Base-by-base conservation (phyloP, 2,113 vertebrate genomes). In the Forbesichthys agassizii region DNA sequence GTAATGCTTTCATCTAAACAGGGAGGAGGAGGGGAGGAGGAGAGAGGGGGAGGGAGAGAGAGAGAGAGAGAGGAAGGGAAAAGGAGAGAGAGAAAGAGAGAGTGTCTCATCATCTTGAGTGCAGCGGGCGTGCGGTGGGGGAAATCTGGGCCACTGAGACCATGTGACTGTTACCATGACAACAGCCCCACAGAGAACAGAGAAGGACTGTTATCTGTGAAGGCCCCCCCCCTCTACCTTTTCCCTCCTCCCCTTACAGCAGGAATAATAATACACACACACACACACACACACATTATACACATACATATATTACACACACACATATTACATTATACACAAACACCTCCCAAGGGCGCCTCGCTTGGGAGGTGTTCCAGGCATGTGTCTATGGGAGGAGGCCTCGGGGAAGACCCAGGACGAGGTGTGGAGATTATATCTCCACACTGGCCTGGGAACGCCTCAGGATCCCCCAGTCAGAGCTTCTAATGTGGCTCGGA, bases 91-190 rank as follows among this genome's bases (percentile, higher is more conserved):
- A 58, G 69, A 72, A 7, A 9, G 65, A 60, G 73, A 67, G 36
- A 42, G 36, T 5, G 36, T 42, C 36, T 42, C 36, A 5, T 42
- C 36, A 42, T 42, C 36, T 42, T 42, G 36, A 42, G 36, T 42
- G 36, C 36, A 42, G 36, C 36, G 36, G 3, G 36, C 7, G 3
- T 5, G 36, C 36, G 36, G 36, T 42, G 36, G 36, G 58, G 73
- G 48, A 61, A 84, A 90, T 88, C 80, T 89, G 79, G 84, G 83
- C 69, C 84, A 89, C 48, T 65, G 16, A 73, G 20, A 65, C 72
- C 86, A 86, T 66, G 71, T 89, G 81, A 70, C 61, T 7, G 52
- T 91, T 61, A 52, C 80, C 79, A 84, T 86, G 87, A 81, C 71
- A 80, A 89, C 85, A 7, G 49, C 27, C 75, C 64, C 69, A 59